A percentile compares a stretch with the other conserved stretches of the same genome.
Conservation (phyloP, 2,888 invertebrate genomes). For the Epirrita christyi region DNA sequence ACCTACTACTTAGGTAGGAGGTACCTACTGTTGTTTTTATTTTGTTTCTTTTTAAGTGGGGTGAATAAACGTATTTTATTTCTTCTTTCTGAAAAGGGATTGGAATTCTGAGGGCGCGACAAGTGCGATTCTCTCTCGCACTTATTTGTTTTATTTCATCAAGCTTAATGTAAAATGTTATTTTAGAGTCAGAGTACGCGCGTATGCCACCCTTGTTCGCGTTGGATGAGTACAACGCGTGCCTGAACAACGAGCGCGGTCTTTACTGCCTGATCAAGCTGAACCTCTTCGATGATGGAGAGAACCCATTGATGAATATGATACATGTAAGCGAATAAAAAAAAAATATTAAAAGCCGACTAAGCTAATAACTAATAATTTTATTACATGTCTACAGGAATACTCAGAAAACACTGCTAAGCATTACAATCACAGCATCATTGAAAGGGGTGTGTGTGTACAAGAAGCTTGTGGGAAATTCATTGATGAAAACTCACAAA, state of each 20-base stretch:
- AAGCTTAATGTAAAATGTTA: neutral
- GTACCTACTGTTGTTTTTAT: no score
- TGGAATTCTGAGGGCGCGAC: no score
- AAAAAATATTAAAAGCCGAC: no score
- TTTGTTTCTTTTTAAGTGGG: no score
- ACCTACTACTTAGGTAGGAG: no score
- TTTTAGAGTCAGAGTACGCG: slow-evolving; percentile 6
- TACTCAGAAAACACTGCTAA: slow-evolving; percentile 15
- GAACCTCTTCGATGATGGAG: slow-evolving; percentile 10
- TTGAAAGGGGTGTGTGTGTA: slow-evolving; percentile 22
- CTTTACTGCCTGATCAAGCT: slow-evolving; percentile 19
- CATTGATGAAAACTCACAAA: slow-evolving; percentile 1
- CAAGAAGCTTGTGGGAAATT: slow-evolving; percentile 4
- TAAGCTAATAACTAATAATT: no score
- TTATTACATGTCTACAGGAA: slow-evolving; percentile 24
- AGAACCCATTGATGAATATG: slow-evolving; percentile 16
- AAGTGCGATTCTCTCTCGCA: no score
- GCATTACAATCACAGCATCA: slow-evolving; percentile 21
- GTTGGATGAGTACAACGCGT: slow-evolving; percentile 16
- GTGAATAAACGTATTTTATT: no score
- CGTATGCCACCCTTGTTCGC: slow-evolving; percentile 20
- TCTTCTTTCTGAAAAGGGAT: no score
- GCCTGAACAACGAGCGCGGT: slow-evolving; percentile 1
- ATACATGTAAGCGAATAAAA: slow-evolving; percentile 26
- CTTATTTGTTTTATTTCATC: no score